These are phyloP conservation scores for Turritopsis dohrnii DNA, from an alignment of 30 jellyfish, hydroid and myxozoan genomes.

Conservation along the genomic window DNA sequence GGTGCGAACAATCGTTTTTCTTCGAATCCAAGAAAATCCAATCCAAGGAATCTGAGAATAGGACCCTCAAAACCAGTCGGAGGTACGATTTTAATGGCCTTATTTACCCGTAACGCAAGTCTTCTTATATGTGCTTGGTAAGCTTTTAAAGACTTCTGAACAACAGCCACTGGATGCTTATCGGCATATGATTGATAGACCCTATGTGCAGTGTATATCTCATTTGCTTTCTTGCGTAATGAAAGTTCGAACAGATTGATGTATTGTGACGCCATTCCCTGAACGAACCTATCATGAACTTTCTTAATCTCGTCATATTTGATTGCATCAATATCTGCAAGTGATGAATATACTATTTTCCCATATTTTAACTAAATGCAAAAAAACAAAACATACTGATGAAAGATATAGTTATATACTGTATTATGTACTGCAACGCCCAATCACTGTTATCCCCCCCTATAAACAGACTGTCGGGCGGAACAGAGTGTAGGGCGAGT, in stretches of 20 bases:
- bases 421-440: too few relatives aligned
- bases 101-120: conserved; percentile 23
- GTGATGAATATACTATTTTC: neutral
- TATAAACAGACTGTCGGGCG: too few relatives aligned
- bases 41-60: conserved; percentile 8
- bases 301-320: neutral
- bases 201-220: neutral
- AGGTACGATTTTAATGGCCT: conserved; percentile 25
- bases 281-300: neutral
- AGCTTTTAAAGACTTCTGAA: neutral
- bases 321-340: neutral
- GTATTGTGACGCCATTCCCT: neutral
- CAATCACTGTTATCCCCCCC: too few relatives aligned
- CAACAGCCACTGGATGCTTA: conserved; percentile 17
- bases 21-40: neutral
- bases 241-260: neutral
- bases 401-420: too few relatives aligned
- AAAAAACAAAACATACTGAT: too few relatives aligned
- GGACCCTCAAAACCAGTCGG: conserved; percentile 15
- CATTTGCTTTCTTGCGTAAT: neutral
- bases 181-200: neutral
- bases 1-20: conserved; percentile 32
- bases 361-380: neutral
- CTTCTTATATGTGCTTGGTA: conserved; percentile 19
- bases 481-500: too few relatives aligned